These are phyloP conservation scores for Antechinus stuartii DNA, from an alignment of 2,113 vertebrate species.

Conservation along the genomic window DNA sequence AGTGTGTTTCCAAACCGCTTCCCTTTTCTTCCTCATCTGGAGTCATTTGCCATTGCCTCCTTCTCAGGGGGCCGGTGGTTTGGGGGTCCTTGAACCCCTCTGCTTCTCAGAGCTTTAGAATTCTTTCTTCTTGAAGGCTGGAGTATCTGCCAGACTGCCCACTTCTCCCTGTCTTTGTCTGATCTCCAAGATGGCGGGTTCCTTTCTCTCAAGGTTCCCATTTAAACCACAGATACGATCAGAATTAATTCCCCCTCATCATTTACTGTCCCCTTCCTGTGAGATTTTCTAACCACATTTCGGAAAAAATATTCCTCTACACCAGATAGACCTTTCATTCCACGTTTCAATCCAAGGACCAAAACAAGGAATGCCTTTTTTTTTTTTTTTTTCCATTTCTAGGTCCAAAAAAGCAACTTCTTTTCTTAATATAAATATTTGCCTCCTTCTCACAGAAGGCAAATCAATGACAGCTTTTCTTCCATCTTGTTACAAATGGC, in stretches of 20 bases:
- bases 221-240: background rate
- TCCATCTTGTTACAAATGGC: background rate
- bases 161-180: background rate
- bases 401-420: background rate
- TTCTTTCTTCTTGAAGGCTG: background rate
- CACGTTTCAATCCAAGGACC: background rate
- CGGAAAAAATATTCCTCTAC: background rate
- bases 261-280: background rate
- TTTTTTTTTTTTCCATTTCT: background rate
- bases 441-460: background rate
- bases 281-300: background rate
- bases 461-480: background rate
- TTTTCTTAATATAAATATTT: background rate
- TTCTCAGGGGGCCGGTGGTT: background rate
- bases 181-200: background rate
- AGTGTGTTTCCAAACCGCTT: background rate
- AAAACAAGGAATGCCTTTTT: background rate
- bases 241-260: background rate
- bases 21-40: background rate
- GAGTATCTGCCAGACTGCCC: background rate
- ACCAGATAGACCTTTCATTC: background rate
- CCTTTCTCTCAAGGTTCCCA: background rate
- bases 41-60: background rate
- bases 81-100: background rate
- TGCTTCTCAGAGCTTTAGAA: background rate